Base-by-base conservation (phyloP, 2,113 vertebrate species). In the Propithecus coquereli region DNA sequence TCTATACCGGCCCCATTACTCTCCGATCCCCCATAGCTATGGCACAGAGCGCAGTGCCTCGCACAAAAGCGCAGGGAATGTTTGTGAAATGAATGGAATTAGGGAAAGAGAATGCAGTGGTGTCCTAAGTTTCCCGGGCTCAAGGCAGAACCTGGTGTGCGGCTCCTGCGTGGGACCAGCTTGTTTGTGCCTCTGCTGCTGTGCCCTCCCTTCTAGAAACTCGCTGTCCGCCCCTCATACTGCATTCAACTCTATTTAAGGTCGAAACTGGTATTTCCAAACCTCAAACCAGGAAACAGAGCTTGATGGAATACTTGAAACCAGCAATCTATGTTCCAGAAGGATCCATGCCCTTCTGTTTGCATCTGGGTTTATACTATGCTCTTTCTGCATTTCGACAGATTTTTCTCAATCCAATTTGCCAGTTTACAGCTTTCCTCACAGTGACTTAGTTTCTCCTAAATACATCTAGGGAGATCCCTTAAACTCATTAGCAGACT, bases 11-110 rank as follows among this genome's bases (percentile, higher is more conserved):
- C 54, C 71, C 34, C 40, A 6, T 32, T 3, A 50, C 25, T 50
- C 65, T 12, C 73, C 52, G 25, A 34, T 47, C 63, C 20, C 4
- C 9, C 40, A 16, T 32, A 61, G 68, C 80, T 54, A 52, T 22
- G 45, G 66, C 70, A 45, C 34, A 65, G 32, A 27, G 65, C 77
- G 43, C 17, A 57, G 43, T 27, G 37, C 37, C 11, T 37, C 37
- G 8, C 20, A 50, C 45, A 81, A 52, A 57, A 76, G 18, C 3
- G 1, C 76, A 32, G 80, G 43, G 59, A 85, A 84, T 81, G 43
- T 91, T 91, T 65, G 59, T 34, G 73, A 93, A 85, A 45, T 88
- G 71, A 74, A 61, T 68, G 85, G 91, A 83, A 97, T 79, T 63
- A 22, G 52, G 23, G 18, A 61, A 73, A 90, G 74, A 90, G 37